A percentile compares a stretch with the other conserved stretches of the same genome.
phyloP scores from a whole-genome alignment of 1,140 invertebrate species.

The Cydia pomonella region DNA sequence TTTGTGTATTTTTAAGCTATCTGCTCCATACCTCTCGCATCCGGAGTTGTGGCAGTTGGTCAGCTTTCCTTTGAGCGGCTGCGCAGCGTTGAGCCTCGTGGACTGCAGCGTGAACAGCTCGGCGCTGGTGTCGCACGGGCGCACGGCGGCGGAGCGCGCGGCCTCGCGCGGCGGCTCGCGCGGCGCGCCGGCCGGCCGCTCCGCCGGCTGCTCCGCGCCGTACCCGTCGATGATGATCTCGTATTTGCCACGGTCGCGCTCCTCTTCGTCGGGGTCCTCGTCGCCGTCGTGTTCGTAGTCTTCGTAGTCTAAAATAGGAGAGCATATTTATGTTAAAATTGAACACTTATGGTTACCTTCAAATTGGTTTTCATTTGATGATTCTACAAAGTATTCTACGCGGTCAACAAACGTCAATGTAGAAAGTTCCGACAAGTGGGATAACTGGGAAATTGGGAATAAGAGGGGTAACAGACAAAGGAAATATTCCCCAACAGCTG shows the following conservation, averaged over 20 bases:
- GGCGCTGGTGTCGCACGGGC: slow-evolving; percentile 92
- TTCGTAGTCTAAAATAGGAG: slow-evolving; percentile 58
- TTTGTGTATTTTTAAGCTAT: no score
- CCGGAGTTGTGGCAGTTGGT: slow-evolving; percentile 94
- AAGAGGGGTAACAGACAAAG: no score
- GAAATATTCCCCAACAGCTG: no score
- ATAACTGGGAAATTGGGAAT: no score
- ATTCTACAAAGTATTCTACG: no score
- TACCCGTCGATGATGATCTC: slow-evolving; percentile 68
- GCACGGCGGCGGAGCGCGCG: slow-evolving; percentile 81
- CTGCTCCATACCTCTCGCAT: slow-evolving; percentile 86
- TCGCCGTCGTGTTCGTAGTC: slow-evolving; percentile 72
- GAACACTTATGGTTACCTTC: no score
- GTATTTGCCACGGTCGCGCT: slow-evolving; percentile 68
- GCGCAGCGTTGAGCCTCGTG: slow-evolving; percentile 88
- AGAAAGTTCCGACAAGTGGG: no score
- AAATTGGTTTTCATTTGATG: no score
- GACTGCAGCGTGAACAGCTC: slow-evolving; percentile 93
- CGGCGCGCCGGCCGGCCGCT: slow-evolving; percentile 41
- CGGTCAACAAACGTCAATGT: no score
- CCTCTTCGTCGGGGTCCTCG: slow-evolving; percentile 74
- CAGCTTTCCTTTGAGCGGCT: slow-evolving; percentile 88
- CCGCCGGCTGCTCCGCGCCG: slow-evolving; percentile 43
- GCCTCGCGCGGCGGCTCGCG: slow-evolving; percentile 72
- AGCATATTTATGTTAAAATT: not conserved